Evolutionary conservation across 2,113 vertebrate genomes (phyloP), one percentile per base, ranked within the genome.

Genomic region (Rhegmatorhina hoffmannsi): DNA sequence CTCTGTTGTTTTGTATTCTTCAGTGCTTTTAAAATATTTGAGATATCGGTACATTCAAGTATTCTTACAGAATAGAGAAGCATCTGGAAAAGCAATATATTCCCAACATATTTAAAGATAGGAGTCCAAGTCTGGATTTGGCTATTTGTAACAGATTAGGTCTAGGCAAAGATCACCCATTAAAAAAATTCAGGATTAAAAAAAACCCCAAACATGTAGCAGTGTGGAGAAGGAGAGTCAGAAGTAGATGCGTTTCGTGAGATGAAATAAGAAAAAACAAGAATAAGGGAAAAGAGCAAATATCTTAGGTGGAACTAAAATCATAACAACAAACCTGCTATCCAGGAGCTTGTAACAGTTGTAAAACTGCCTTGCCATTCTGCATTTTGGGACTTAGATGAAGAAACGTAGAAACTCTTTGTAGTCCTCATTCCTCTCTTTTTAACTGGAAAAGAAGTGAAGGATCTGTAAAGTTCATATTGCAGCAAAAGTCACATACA

Each of bases 151-250:
- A 68, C 17, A 56, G 34, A 53, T 26, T 10, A 64, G 83, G 26
- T 60, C 17, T 38, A 64, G 26, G 13, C 18, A 84, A 84, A 84
- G 5, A 46, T 62, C 13, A 75, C 49, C 19, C 14, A 29, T 64
- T 56, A 89, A 84, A 89, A 1, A 3, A 58, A 72, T 78, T 13
- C 19, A 55, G 63, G 26, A 21, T 49, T 26, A 52, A 16, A 52
- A 28, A 36, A 55, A n/a, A 5, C 40, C 40, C 13, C 2, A 0
- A 4, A 2, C 2, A 23, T 13, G 2, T 44, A 60, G 10, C 53
- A 60, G 7, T 31, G 9, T 64, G 58, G 43, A 72, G 16, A 53
- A 15, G 13, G 46, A n/a, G 43, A 56, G n/a, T 7, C 16, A 40
- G 40, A 53, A 17, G n/a, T 36, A 53, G 19, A 47, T 18, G 31